These are phyloP conservation scores for Zosterops borbonicus DNA, from an alignment of 2,113 vertebrate species.

Conservation along the genomic window DNA sequence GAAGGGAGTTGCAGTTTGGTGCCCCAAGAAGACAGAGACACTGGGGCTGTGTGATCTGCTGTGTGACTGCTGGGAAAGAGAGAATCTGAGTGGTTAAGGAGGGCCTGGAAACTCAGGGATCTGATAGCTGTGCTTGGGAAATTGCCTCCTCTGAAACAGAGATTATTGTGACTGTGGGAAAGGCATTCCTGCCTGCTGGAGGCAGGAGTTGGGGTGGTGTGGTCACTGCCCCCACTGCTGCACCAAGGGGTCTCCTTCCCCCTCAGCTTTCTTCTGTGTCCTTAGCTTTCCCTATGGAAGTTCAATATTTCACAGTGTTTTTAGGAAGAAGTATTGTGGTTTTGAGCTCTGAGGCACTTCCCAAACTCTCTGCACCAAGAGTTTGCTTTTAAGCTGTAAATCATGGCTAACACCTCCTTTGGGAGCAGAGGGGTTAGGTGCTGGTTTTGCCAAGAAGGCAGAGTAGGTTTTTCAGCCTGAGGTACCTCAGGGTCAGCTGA, in stretches of 20 bases:
- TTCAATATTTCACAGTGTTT: accelerated
- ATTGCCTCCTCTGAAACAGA: neutral
- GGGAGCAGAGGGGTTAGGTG: neutral
- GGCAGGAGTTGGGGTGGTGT: accelerated
- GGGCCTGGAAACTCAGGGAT: neutral
- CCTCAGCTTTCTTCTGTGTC: neutral
- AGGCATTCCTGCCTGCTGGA: neutral
- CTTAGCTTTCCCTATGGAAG: neutral
- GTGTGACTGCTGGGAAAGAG: neutral
- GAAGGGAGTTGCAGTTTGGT: neutral
- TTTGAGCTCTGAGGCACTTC: neutral
- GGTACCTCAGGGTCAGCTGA: neutral
- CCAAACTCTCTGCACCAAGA: neutral
- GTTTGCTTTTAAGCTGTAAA: neutral
- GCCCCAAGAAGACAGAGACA: accelerated
- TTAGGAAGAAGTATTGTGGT: neutral
- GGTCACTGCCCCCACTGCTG: neutral
- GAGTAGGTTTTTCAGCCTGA: neutral
- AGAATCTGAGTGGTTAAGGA: neutral
- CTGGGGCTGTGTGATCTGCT: neutral
- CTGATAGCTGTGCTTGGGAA: neutral
- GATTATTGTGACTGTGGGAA: accelerated
- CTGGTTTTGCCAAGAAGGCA: accelerated
- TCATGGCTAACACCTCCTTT: neutral
- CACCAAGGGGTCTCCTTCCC: neutral